Conservation (phyloP, 2,888 invertebrate genomes). For the Adelphocoris suturalis region DNA sequence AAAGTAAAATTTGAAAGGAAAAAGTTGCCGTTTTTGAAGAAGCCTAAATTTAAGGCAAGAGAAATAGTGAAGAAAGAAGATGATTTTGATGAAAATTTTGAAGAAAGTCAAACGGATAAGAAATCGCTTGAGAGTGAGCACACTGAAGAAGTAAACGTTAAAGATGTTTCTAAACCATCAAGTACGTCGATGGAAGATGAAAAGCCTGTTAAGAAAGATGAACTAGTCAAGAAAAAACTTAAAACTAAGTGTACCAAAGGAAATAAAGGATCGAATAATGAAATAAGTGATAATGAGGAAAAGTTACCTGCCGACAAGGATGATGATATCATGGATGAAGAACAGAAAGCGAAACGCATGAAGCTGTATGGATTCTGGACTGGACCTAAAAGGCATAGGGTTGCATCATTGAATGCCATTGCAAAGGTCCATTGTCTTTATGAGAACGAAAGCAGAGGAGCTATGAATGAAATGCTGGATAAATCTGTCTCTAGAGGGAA, state of each 20-base stretch:
- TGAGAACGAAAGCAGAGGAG: conserved; percentile 85
- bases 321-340: conserved; percentile 52
- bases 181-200: conserved; percentile 6
- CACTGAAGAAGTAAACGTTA: conserved; percentile 11
- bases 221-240: conserved; percentile 71
- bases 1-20: conserved; percentile 60
- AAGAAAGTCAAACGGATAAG: neutral
- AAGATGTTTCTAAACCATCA: conserved; percentile 34
- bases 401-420: conserved; percentile 92
- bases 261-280: conserved; percentile 73
- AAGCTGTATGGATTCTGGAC: conserved; percentile 77
- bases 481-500: conserved; percentile 64
- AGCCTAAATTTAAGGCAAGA: conserved; percentile 55
- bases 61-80: conserved; percentile 58
- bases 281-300: conserved; percentile 77
- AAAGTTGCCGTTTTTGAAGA: conserved; percentile 60
- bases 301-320: conserved; percentile 76
- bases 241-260: conserved; percentile 64
- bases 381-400: conserved; percentile 90
- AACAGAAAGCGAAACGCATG: conserved; percentile 69
- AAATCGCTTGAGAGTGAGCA: neutral
- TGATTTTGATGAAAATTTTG: neutral
- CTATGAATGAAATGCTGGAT: conserved; percentile 75
- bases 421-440: conserved; percentile 95
- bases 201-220: conserved; percentile 56